Evolutionary conservation across 1,140 invertebrate genomes (phyloP).

Genomic region (Hormaphis cornu): DNA sequence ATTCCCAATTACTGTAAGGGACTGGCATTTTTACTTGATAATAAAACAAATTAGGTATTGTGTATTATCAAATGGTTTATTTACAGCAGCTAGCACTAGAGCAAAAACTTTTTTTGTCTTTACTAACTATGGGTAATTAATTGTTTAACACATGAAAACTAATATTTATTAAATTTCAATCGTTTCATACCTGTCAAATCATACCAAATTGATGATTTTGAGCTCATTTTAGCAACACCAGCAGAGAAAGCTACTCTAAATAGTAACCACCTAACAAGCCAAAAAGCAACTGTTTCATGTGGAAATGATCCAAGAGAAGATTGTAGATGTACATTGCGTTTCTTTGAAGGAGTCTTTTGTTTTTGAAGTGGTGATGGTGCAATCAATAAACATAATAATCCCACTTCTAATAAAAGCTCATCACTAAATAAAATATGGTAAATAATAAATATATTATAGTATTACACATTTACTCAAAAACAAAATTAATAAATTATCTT

Average conservation of each 20-base stretch:
- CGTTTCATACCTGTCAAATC: constrained; percentile 56
- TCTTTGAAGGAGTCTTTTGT: constrained; percentile 40
- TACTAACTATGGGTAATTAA: too few species aligned
- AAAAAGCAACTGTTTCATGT: constrained; percentile 54
- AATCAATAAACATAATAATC: constrained; percentile 62
- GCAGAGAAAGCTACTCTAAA: constrained; percentile 69
- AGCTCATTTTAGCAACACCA: constrained; percentile 66
- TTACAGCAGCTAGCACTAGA: too few species aligned
- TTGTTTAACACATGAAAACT: too few species aligned
- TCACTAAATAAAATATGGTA: constrained; percentile 50
- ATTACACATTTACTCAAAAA: too few species aligned
- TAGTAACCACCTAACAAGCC: constrained; percentile 66
- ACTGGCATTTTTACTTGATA: too few species aligned
- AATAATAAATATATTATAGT: neutral
- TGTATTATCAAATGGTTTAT: too few species aligned
- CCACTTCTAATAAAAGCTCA: constrained; percentile 63
- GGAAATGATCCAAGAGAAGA: constrained; percentile 38
- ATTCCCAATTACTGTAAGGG: too few species aligned
- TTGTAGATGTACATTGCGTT: constrained; percentile 33
- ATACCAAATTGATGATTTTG: constrained; percentile 72
- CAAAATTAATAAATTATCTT: neutral
- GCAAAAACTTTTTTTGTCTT: too few species aligned
- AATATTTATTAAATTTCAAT: neutral
- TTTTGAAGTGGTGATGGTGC: constrained; percentile 52
- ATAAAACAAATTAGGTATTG: too few species aligned